Evolutionary conservation across 2,888 invertebrate species (phyloP), one percentile per base, ranked within the genome.

Genomic region (Clistopyga incitator): DNA sequence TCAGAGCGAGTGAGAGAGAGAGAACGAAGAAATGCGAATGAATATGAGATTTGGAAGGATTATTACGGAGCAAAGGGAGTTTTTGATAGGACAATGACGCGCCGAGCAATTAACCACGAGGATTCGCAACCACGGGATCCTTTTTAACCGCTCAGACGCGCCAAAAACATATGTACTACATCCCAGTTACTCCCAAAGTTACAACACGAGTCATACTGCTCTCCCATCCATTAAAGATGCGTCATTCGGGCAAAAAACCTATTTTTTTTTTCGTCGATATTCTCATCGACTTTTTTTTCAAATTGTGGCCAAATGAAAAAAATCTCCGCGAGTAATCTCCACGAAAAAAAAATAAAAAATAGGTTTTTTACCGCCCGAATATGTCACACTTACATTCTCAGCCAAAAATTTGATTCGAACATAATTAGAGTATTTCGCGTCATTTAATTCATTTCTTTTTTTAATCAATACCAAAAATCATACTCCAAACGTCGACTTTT

Each of bases 181-280:
- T 59, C 89, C 87, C 86, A 89, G 88, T 86, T 20, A 29, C 72
- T 61, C 61, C 72, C 47, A 74, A 59, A 74, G 47, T 74, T 59
- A 47, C 34, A 74, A 20, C 61, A 61, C 47, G 88, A 87, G 86
- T 83, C 85, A 78, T 84, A 86, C 78, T 85, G 86, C 84, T 88
- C 78, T 84, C 88, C 86, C 86, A 84, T 82, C 84, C 84, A 83
- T 72, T 38, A 10, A 38, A 10, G 38, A 38, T 38, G 38, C 38
- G 10, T 38, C 10, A 10, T 38, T 38, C 6, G 38, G 38, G 10
- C 38, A 78, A 67, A 77, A 82, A 76, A 82, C 79, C 13, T 45
- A 1, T 42, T 42, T 13, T 42, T 42, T 45, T 15, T 45, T 45
- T 15, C 45, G 34, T 38, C 34, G 8, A 29, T 2, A 3, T 2